These are phyloP conservation scores for Eustalomyia histrio DNA, from an alignment of 2,888 invertebrate genomes.

Conservation along the genomic window DNA sequence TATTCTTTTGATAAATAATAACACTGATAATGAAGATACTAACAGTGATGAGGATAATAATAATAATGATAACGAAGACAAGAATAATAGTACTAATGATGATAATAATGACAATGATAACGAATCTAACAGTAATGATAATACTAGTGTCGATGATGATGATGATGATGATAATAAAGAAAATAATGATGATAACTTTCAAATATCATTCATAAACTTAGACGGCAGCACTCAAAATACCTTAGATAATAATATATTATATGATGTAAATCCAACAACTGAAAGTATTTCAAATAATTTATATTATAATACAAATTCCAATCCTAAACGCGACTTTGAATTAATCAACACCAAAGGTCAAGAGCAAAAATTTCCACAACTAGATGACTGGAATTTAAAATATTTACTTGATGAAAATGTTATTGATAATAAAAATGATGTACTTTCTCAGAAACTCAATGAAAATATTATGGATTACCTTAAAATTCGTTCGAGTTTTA, in stretches of 20 bases:
- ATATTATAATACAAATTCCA: not conserved
- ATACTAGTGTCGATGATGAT: not conserved
- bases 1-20: not conserved
- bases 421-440: not conserved
- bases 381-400: not conserved
- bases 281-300: not conserved
- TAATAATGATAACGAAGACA: not conserved
- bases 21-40: not conserved
- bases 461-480: constrained; percentile 11
- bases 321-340: not conserved
- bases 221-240: not conserved
- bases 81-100: not conserved
- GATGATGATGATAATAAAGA: too few species aligned
- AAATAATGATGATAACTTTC: not conserved
- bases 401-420: not conserved
- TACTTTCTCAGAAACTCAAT: not conserved
- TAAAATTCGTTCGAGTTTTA: constrained; percentile 6
- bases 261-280: not conserved
- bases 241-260: not conserved
- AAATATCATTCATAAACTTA: not conserved
- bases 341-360: not conserved
- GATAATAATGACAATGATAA: constrained; percentile 8
- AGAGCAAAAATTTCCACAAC: not conserved
- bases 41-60: not conserved
- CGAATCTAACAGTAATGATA: not conserved